phyloP scores from a whole-genome alignment of 2,888 invertebrate genomes.

The Noctua fimbriata region DNA sequence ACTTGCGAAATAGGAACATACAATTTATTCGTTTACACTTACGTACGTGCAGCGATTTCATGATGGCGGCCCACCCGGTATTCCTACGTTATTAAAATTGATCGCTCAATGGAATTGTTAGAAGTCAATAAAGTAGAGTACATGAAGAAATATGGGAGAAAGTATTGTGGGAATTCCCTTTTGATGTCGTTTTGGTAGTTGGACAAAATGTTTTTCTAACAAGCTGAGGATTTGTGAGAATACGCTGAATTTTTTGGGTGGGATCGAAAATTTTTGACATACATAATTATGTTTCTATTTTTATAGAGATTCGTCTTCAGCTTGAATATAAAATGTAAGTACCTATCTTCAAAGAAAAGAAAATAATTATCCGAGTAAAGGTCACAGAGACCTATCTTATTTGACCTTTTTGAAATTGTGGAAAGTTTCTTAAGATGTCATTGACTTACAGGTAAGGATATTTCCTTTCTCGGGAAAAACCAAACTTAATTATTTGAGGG shows the following conservation, averaged over 20 bases:
- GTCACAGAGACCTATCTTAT: neutral
- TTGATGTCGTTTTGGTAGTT: conserved; percentile 29
- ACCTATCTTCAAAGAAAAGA: neutral
- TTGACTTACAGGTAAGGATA: neutral
- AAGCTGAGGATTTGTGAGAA: conserved; percentile 29
- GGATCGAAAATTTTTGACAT: neutral
- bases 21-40: conserved; percentile 69
- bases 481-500: neutral
- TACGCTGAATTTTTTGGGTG: neutral
- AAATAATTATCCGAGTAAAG: neutral
- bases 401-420: neutral
- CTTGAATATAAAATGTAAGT: neutral
- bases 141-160: conserved; percentile 46
- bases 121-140: conserved; percentile 52
- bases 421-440: neutral
- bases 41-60: conserved; percentile 61
- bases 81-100: conserved; percentile 62
- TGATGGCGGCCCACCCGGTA: conserved; percentile 44
- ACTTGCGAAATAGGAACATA: conserved; percentile 68
- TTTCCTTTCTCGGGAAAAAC: neutral
- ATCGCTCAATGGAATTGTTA: conserved; percentile 56
- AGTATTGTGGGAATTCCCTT: conserved; percentile 40
- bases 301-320: neutral
- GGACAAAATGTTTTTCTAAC: conserved; percentile 45
- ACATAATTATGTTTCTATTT: neutral